Base-by-base conservation (phyloP, 2,113 vertebrate species). In the Colaptes auratus region DNA sequence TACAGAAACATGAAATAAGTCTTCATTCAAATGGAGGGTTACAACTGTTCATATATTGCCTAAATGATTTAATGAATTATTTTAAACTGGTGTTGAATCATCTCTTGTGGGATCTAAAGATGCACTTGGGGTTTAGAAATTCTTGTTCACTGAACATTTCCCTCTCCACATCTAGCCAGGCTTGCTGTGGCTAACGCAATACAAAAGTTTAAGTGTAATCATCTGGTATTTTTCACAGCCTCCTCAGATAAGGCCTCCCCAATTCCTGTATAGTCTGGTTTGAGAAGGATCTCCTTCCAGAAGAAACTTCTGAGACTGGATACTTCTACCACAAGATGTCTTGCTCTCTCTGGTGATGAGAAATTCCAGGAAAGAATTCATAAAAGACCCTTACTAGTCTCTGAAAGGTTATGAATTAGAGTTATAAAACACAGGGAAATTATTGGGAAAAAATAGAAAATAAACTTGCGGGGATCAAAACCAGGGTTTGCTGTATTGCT, bases 31-130 rank as follows among this genome's bases (percentile, higher is more conserved):
- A 93, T 74, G 52, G 52, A 88, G 56, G 39, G 76, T 88, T 95
- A 94, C 93, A 88, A 88, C 76, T 90, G 86, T 81, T 94, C 90
- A 83, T 83, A 74, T 88, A 90, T 88, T 91, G 88, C 18, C 92
- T 86, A 95, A 93, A 94, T 90, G 87, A 67, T 19, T 36, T 31
- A 36, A 86, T 96, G 85, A 93, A 96, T 96, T 90, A 96, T 95
- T 96, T 92, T 94, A 78, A 31, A 36, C 7, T 4, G 1, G 33
- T 71, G 83, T 82, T 94, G 82, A 91, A 87, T 91, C 91, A 88
- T 75, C 76, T 92, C 86, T 80, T 82, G 74, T 0, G 33, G 76
- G 76, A 88, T 94, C 48, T 67, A 56, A 83, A 74, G 52, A 70
- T 69, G 86, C n/a, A 67, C 15, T 88, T 77, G 36, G 42, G 12